Conservation (phyloP, 2,113 vertebrate species). For the Spizaetus ornatus region DNA sequence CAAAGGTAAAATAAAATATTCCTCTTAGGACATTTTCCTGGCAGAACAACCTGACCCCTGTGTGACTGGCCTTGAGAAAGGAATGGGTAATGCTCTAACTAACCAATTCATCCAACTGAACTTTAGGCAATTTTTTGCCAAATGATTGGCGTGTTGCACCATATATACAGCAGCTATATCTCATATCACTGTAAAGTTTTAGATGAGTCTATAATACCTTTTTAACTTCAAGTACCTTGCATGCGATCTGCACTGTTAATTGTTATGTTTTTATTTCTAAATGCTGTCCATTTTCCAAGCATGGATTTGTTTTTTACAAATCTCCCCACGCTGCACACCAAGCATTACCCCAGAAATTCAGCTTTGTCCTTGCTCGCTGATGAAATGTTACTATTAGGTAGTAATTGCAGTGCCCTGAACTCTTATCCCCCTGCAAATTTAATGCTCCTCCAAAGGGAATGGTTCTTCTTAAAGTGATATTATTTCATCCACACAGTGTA, state of each 20-base stretch:
- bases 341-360: not conserved
- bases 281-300: not conserved
- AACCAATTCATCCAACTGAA: not conserved
- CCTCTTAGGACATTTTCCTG: slow-evolving; percentile 24
- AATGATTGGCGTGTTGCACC: not conserved
- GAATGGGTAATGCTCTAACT: not conserved
- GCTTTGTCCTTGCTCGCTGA: not conserved
- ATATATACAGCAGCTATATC: not conserved
- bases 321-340: not conserved
- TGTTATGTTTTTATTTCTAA: not conserved
- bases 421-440: not conserved
- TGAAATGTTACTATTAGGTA: slow-evolving; percentile 4
- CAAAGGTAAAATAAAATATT: slow-evolving; percentile 38
- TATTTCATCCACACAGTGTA: not conserved
- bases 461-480: not conserved
- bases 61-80: not conserved
- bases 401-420: slow-evolving; percentile 12
- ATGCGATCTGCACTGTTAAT: not conserved
- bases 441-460: not conserved
- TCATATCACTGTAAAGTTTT: not conserved
- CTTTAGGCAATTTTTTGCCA: not conserved
- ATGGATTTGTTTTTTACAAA: not conserved
- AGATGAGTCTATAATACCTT: not conserved
- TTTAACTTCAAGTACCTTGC: not conserved
- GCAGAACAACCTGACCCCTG: slow-evolving; percentile 28